These are phyloP conservation scores for Drosophila saltans DNA, from an alignment of 1,140 invertebrate species.

Conservation along the genomic window DNA sequence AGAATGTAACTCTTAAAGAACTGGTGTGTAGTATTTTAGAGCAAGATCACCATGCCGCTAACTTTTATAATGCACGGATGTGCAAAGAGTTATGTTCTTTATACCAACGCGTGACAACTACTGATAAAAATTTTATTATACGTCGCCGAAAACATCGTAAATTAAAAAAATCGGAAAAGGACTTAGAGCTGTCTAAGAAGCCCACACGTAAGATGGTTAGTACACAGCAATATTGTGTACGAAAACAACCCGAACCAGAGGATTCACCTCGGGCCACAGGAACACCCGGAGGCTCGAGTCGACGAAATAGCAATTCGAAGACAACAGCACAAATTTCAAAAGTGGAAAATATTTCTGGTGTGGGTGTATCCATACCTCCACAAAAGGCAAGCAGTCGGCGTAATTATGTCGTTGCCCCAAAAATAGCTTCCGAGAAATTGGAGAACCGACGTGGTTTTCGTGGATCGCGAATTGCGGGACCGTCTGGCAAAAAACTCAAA, in stretches of 20 bases:
- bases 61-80: conserved; percentile 25
- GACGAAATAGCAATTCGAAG: neutral
- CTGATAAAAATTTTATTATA: conserved; percentile 31
- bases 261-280: neutral
- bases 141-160: neutral
- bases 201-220: neutral
- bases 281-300: neutral
- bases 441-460: neutral
- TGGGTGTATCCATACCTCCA: neutral
- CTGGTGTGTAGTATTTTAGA: conserved; percentile 51
- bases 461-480: neutral
- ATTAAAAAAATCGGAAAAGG: neutral
- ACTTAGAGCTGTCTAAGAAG: neutral
- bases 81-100: conserved; percentile 36
- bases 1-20: conserved; percentile 15
- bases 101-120: conserved; percentile 29
- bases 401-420: neutral
- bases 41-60: conserved; percentile 21
- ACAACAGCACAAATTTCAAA: neutral
- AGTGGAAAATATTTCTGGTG: neutral
- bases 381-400: neutral
- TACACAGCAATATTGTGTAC: conserved; percentile 7
- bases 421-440: neutral
- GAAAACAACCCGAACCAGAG: neutral
- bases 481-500: neutral